Conservation (phyloP, 2,797 vertebrate species). For the Lophius americanus region DNA sequence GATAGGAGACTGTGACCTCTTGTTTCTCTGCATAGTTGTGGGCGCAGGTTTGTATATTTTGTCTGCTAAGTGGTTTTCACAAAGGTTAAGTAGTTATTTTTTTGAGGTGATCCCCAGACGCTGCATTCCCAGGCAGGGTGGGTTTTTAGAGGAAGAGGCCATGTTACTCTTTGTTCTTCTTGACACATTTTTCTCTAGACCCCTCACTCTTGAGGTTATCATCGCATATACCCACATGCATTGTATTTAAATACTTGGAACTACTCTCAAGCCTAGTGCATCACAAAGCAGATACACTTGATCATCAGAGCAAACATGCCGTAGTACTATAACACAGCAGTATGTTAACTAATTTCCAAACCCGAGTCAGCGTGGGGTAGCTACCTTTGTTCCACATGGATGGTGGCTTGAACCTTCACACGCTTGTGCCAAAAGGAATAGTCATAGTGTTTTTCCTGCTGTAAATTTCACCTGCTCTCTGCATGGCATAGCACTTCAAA, state of each 20-base stretch:
- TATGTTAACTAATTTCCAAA: constrained; percentile 4
- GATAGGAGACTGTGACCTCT: background rate
- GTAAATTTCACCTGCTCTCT: constrained; percentile 44
- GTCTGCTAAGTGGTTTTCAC: constrained; percentile 21
- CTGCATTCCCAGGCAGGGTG: constrained; percentile 39
- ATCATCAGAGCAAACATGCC: background rate
- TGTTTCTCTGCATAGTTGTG: background rate
- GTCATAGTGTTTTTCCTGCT: constrained; percentile 30
- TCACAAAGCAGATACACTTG: background rate
- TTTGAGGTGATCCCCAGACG: constrained; percentile 55
- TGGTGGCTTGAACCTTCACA: constrained; percentile 1
- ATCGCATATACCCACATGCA: constrained; percentile 30
- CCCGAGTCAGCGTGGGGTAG: background rate
- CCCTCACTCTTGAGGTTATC: constrained; percentile 56
- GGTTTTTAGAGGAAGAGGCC: constrained; percentile 65
- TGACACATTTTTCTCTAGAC: constrained; percentile 49
- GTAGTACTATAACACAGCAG: background rate
- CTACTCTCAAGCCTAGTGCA: background rate
- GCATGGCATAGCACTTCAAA: constrained; percentile 17
- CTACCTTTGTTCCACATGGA: background rate
- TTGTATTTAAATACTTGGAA: constrained; percentile 8
- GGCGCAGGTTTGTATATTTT: constrained; percentile 33
- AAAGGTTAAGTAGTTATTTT: constrained; percentile 54
- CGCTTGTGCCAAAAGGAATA: constrained; percentile 1
- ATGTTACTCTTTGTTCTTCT: constrained; percentile 60